Base-by-base conservation (phyloP, 2,797 vertebrate genomes). In the Philypnodon macrostomus region DNA sequence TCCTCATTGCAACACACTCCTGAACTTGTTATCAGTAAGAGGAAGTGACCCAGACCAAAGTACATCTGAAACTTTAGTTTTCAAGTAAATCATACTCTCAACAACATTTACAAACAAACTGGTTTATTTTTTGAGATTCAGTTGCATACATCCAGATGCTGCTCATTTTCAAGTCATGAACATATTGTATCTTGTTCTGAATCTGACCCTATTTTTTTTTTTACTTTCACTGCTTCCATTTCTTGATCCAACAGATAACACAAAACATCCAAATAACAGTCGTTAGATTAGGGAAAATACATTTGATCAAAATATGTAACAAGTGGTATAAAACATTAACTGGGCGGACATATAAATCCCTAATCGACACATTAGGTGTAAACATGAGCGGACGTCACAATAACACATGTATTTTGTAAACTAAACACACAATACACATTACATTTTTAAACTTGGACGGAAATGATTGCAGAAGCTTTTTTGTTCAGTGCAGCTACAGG, bases 391-490 rank as follows among this genome's bases (percentile, higher is more conserved):
- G 62, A 36, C 62, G 53, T 57, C 42, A 66, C 52, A 63, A 24
- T n/a, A 32, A 55, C 23, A 54, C 40, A 38, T n/a, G n/a, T 33
- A 50, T 61, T 66, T 61, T 78, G 72, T 77, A 80, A 79, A 76
- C 76, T 59, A 82, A 67, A 77, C 26, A 63, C 58, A 77, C 32
- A 47, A 39, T 47, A 12, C 15, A 52, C n/a, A 36, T 7, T 48
- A 31, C n/a, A n/a, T n/a, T n/a, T n/a, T n/a, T n/a, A 52, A 45
- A 61, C 27, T 50, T 50, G 80, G 81, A 85, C 61, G 71, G 82
- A 79, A 49, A 67, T 39, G n/a, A 67, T 62, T 35, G 14, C 21
- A 34, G 41, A 49, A 34, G 13, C 2, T 51, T 59, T 32, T 40
- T 54, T n/a, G n/a, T 62, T 68, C 70, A 77, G 67, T 78, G 70